Evolutionary conservation across 2,797 vertebrate genomes (phyloP).

Genomic region (Labeo calbasu): DNA sequence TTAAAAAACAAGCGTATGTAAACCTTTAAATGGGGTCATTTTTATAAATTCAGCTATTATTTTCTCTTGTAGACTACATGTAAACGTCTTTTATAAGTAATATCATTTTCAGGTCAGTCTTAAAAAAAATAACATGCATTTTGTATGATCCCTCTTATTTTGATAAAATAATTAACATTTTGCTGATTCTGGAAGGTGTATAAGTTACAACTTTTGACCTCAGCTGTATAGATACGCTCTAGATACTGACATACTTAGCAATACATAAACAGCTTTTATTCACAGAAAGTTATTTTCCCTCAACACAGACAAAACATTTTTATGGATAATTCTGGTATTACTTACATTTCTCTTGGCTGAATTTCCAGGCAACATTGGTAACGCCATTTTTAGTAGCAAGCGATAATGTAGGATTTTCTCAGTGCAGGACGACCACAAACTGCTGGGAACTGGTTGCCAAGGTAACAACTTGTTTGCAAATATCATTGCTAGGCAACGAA

Average conservation of each 20-base stretch:
- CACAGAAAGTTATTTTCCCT: background rate
- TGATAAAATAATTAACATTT: no score
- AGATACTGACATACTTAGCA: background rate
- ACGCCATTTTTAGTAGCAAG: conserved; percentile 71
- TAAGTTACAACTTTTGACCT: no score
- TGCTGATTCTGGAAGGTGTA: no score
- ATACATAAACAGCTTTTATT: background rate
- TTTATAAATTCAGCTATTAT: no score
- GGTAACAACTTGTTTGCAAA: conserved; percentile 58
- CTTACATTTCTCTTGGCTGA: conserved; percentile 81
- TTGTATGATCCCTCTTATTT: no score
- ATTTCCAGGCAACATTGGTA: conserved; percentile 81
- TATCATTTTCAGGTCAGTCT: no score
- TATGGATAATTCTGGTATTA: conserved; percentile 48
- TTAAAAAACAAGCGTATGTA: no score
- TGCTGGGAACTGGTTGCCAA: conserved; percentile 48
- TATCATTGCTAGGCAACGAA: conserved; percentile 50
- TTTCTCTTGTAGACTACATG: no score
- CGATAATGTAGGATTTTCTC: background rate
- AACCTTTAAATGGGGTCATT: no score
- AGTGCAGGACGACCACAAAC: background rate
- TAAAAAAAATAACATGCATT: no score
- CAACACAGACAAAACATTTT: background rate
- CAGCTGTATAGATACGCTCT: background rate
- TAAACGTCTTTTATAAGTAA: no score